Evolutionary conservation across 2,888 invertebrate species (phyloP), one percentile per base, ranked within the genome.

Genomic region (Heteromyza rotundicornis): DNA sequence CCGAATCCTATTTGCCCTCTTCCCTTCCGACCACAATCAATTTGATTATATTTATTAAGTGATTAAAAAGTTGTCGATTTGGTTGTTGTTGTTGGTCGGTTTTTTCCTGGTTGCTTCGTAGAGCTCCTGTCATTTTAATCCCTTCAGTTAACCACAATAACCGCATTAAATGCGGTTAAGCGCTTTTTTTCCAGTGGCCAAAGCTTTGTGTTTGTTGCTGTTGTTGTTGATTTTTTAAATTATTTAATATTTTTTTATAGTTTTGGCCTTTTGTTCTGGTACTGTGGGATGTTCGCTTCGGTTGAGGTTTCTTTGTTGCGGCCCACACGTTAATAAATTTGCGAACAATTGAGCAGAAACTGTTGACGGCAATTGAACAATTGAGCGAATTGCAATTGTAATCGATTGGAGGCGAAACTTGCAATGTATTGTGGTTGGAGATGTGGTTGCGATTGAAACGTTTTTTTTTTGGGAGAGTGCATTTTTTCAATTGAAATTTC

Each of bases 31-130:
- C 79, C 79, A 73, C 80, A 79, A 77, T 80, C 79, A 78, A 80
- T 80, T 80, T 79, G 77, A 79, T 79, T 80, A 75, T 77, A 79
- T 79, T 79, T 77, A 79, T 79, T 79, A 79, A 79, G 79, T 80
- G 80, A 79, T 79, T 79, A 80, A 79, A 79, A 77, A 73, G 80
- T 77, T 79, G 80, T 76, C 80, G 76, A 76, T 56, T 17, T 16
- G 47, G 54, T 49, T 63, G 36, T 36, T 56, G 59, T 40, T 56
- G 50, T 17, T 16, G 47, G 54, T 49, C 61, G 36, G 27, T 56
- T 57, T 40, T 56, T 44, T 19, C 32, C 70, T 47, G 19, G 19
- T n/a, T n/a, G n/a, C n/a, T n/a, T n/a, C n/a, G n/a, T n/a, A n/a
- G n/a, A n/a, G n/a, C n/a, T 14, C 3, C 20, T 47, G 16, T n/a